These are phyloP conservation scores for Tretioscincus oriximinensis DNA, from an alignment of 2,113 vertebrate genomes.

Conservation along the genomic window DNA sequence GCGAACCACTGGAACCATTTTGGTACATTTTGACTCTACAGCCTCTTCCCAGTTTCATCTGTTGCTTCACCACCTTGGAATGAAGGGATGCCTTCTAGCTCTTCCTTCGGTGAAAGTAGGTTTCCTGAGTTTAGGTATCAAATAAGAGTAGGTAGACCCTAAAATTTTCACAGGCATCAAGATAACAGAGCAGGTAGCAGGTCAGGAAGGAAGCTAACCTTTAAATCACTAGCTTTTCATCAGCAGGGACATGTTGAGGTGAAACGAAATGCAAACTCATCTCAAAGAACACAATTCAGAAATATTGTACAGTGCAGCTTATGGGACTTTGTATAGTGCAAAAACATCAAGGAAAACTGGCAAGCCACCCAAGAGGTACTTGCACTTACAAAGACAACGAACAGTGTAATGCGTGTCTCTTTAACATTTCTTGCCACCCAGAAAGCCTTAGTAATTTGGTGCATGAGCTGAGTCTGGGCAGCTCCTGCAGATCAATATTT, in stretches of 20 bases:
- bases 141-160: no score
- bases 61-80: no score
- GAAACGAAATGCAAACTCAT: no score
- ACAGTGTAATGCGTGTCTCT: neutral
- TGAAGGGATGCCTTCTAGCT: no score
- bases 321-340: neutral
- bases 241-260: neutral
- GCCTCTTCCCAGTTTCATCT: no score
- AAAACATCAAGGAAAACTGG: accelerated
- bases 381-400: no score
- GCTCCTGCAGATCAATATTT: conserved; percentile 56
- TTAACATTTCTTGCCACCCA: accelerated
- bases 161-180: no score
- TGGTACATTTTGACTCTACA: no score
- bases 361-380: accelerated
- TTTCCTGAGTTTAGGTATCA: no score
- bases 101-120: no score
- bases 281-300: neutral
- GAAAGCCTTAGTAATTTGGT: neutral
- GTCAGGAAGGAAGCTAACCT: neutral
- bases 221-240: neutral
- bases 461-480: conserved; percentile 3
- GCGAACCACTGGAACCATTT: no score
- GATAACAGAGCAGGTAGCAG: neutral
- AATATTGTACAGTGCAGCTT: no score